Base-by-base conservation (phyloP, 2,797 vertebrate species). In the Lepilemur ruficaudatus region DNA sequence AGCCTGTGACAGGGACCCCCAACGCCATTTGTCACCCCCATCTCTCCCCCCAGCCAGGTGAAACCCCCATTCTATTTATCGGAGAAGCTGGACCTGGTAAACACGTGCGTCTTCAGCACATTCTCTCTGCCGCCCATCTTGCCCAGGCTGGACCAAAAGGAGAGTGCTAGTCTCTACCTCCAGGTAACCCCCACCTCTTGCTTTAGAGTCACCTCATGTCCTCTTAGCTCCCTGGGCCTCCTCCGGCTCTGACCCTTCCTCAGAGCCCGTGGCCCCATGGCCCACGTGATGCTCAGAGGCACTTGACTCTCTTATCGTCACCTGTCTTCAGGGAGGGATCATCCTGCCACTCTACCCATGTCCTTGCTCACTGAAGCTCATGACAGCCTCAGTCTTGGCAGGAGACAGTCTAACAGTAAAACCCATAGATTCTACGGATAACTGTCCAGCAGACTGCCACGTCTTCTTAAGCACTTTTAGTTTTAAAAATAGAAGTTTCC, bases 71-170 rank as follows among this genome's bases (percentile, higher is more conserved):
- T 97, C 88, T 11, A 20, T 50, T 15, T 89, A 13, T 5, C 73
- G 12, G 94, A 97, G 93, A 97, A 93, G 7, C 67, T 97, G 91
- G 95, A 93, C 61, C 76, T 98, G 95, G 93, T 85, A 35, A 82
- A 30, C 0, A 61, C 65, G 0, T 43, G 84, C 12, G 1, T 97
- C 50, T 38, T 38, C 41, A 95, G 92, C 4, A 0, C 88, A 0
- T 97, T 98, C 57, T 65, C 93, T 28, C 89, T 98, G 94, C 97
- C 96, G 0, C 92, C 67, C 35, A 92, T 93, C 30, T 1, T 11
- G 83, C 91, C 94, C 75, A 91, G 81, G 2, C n/a, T 32, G 7
- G 84, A 96, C 76, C 32, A 35, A 25, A 97, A 50, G 73, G 96
- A 97, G 0, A 92, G 48, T 0, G 57, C 73, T 0, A 94, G 89